phyloP scores from a whole-genome alignment of 2,888 invertebrate species.

The Sphaerophoria rueppellii region DNA sequence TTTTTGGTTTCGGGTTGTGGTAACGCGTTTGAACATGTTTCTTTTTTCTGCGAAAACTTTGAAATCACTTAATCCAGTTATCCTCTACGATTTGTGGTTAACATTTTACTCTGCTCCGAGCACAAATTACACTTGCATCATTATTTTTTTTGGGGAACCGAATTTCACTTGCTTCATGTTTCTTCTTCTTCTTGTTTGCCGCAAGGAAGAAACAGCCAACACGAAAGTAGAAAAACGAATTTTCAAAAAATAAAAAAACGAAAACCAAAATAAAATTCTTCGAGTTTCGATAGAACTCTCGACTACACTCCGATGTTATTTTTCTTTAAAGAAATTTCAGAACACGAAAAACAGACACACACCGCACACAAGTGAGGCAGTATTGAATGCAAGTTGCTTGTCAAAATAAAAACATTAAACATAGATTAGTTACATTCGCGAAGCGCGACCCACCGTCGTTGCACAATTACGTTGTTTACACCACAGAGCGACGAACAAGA shows the following conservation, averaged over 20 bases:
- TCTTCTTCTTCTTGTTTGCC: constrained; percentile 11
- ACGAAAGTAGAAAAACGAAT: constrained; percentile 3
- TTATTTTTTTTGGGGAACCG: not conserved
- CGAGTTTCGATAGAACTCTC: constrained; percentile 29
- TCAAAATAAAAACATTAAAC: constrained; percentile 38
- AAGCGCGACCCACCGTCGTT: constrained; percentile 43
- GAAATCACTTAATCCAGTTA: constrained; percentile 43
- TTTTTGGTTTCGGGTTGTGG: constrained; percentile 2
- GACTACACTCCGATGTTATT: not conserved
- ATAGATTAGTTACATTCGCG: constrained; percentile 55
- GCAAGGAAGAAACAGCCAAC: constrained; percentile 17
- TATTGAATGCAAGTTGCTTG: constrained; percentile 26
- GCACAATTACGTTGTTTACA: constrained; percentile 53
- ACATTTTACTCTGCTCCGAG: constrained; percentile 40
- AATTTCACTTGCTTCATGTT: constrained; percentile 32
- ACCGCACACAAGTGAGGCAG: not conserved
- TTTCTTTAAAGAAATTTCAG: not conserved
- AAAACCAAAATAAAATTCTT: constrained; percentile 29
- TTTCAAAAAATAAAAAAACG: constrained; percentile 21
- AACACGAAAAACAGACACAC: constrained; percentile 10
- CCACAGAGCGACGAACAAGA: constrained; percentile 58
- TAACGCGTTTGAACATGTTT: constrained; percentile 24
- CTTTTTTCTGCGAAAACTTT: constrained; percentile 4
- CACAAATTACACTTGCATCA: constrained; percentile 7
- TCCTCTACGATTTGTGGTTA: constrained; percentile 50